A percentile compares a stretch with the other conserved stretches of the same genome.
Evolutionary conservation across 1,140 invertebrate species (phyloP).

Genomic region (Alviniconcha marisindica): DNA sequence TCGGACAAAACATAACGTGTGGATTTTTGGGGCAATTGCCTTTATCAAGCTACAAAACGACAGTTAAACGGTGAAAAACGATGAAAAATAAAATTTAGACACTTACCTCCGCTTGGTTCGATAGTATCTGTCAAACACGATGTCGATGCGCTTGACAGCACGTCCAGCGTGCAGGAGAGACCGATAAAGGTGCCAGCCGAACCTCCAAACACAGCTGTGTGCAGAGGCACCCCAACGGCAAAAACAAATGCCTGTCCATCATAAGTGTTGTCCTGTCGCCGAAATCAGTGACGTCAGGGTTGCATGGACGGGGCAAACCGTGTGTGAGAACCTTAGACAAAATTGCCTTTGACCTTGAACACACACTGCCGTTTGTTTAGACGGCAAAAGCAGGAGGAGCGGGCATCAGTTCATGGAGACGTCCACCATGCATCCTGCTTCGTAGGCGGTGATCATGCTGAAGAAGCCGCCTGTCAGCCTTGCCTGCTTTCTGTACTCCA

Average conservation of each 20-base stretch:
- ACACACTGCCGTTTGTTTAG: neutral
- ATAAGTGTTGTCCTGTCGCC: neutral
- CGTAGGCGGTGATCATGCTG: slow-evolving; percentile 5
- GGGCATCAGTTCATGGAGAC: neutral
- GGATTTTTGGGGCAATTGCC: too few relatives aligned
- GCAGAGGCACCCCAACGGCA: neutral
- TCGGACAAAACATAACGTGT: too few relatives aligned
- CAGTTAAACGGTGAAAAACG: too few relatives aligned
- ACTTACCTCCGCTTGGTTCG: too few relatives aligned
- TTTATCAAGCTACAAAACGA: too few relatives aligned
- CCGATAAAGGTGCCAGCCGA: neutral
- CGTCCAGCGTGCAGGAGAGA: neutral
- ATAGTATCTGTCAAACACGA: slow-evolving; percentile 31
- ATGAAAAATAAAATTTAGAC: too few relatives aligned
- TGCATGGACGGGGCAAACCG: neutral
- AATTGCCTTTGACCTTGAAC: neutral
- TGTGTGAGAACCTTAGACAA: neutral
- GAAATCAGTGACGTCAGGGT: neutral
- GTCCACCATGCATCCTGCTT: neutral
- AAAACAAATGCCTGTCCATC: slow-evolving; percentile 1
- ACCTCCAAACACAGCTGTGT: neutral
- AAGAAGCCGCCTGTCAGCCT: slow-evolving; percentile 5
- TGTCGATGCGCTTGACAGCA: neutral
- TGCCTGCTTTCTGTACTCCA: neutral
- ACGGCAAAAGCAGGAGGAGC: neutral